Evolutionary conservation across 2,113 vertebrate species (phyloP), one percentile per base, ranked within the genome.

Genomic region (Nycticebus coucang): DNA sequence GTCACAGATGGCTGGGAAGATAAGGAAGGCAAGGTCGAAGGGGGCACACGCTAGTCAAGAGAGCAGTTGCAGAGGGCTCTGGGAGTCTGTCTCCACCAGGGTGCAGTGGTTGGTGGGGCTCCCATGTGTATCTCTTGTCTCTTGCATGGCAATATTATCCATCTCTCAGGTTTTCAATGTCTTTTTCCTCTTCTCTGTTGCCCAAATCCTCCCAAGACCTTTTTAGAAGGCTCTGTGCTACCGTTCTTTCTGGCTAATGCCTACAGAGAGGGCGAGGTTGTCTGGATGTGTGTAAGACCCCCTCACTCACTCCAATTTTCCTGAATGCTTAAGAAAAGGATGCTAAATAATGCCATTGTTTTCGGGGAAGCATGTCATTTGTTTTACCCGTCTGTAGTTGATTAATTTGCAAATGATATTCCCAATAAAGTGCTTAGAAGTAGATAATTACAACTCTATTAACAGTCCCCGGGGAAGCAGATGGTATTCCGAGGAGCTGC

Each of bases 391-490:
- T 99, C 99, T 98, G 98, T 98, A 98, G 99, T 99, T 99, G 99
- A 99, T 99, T 99, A 99, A 99, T 99, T 99, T 99, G 99, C 99
- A 98, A 98, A 99, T 99, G 99, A 99, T 99, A 99, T 99, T 99
- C 99, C 98, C 99, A 99, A 99, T 99, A 99, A 99, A 99, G 99
- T 99, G 99, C 99, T 99, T 99, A 99, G 99, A 99, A 99, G 99
- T 99, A 99, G 99, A 99, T 99, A 99, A 99, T 99, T 99, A 99
- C 99, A 99, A 99, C 99, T 99, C 99, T 99, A 99, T 99, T 99
- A 99, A 99, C 99, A 99, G 99, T 99, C 99, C 99, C 99, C 98
- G 98, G 98, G 98, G 99, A 99, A 99, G 99, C 99, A 99, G 99
- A 99, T 99, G 99, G 99, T 98, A 99, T 99, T 99, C 99, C 98